A percentile compares a stretch with the other conserved stretches of the same genome.
Evolutionary conservation across 2,113 vertebrate species (phyloP).

Genomic region (Saccopteryx bilineata): DNA sequence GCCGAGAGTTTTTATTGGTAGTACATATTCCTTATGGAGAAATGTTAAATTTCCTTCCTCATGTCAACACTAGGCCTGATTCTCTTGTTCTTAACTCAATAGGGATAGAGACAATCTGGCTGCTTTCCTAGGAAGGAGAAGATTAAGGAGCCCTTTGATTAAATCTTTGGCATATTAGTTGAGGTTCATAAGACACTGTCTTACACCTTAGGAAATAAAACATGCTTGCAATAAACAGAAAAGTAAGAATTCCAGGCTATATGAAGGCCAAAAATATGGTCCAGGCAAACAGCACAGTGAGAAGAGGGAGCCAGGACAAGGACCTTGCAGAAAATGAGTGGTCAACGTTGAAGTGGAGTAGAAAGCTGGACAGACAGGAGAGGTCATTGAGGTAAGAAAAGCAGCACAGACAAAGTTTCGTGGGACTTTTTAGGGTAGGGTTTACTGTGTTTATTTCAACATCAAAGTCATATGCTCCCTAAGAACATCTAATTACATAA

Average conservation of each 20-base stretch:
- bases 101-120: not conserved
- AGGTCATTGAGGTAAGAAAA: not conserved
- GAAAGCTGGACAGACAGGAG: not conserved
- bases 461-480: not conserved
- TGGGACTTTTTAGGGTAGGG: not conserved
- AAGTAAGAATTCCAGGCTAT: not conserved
- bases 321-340: not conserved
- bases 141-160: not conserved
- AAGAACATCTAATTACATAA: constrained; percentile 11
- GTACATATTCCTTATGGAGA: not conserved
- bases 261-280: not conserved
- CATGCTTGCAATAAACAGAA: not conserved
- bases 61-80: not conserved
- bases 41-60: not conserved
- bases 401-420: not conserved
- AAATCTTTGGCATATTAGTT: not conserved
- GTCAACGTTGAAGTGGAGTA: not conserved
- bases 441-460: not conserved
- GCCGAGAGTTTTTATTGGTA: not conserved
- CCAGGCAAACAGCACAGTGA: not conserved
- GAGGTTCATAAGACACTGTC: not conserved
- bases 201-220: not conserved
- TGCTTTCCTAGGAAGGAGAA: not conserved
- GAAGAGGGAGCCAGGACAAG: not conserved
- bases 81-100: not conserved